phyloP scores from a whole-genome alignment of 2,113 vertebrate species.

The Saccopteryx leptura region DNA sequence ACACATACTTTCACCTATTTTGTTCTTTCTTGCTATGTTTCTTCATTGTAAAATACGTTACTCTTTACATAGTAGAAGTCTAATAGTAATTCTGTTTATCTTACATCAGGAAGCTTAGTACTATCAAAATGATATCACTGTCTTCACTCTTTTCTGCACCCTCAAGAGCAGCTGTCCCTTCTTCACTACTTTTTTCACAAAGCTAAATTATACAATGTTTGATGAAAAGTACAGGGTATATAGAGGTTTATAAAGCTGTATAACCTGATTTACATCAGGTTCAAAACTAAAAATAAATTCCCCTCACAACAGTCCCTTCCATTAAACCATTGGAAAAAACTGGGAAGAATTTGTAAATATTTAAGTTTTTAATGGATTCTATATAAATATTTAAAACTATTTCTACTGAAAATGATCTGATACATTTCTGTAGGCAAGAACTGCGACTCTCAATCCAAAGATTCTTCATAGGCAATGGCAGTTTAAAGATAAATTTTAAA shows the following conservation, averaged over 20 bases:
- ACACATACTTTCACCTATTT: neutral
- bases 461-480: neutral
- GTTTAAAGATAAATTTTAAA: conserved; percentile 33
- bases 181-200: neutral
- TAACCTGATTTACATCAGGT: neutral
- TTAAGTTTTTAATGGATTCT: neutral
- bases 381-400: neutral
- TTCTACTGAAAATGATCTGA: neutral
- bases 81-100: neutral
- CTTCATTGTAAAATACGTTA: neutral
- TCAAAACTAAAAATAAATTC: neutral
- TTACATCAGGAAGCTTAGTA: neutral
- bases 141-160: neutral
- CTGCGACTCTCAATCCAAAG: neutral
- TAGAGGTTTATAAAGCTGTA: neutral
- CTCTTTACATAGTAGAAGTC: neutral
- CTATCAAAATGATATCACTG: neutral
- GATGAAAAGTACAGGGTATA: neutral
- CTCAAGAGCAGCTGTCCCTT: neutral
- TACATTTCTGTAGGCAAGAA: neutral
- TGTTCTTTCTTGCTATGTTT: neutral
- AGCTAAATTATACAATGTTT: neutral
- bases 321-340: neutral
- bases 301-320: neutral
- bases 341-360: neutral